phyloP scores from a whole-genome alignment of 1,140 invertebrate genomes.

The honey bee (Apis mellifera) region Amel_HAv3.1 CM009931.2:8382501-8383000 shows the following conservation, averaged over 20 bases:
- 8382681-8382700: constrained; percentile 20
- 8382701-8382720: constrained; percentile 9
- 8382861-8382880: constrained; percentile 39
- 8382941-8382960: background rate
- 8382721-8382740: constrained; percentile 48
- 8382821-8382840: constrained; percentile 9
- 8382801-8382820: background rate
- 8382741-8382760: constrained; percentile 34
- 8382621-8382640: background rate
- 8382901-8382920: constrained; percentile 3
- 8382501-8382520: too few relatives aligned
- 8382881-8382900: background rate
- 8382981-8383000: too few relatives aligned
- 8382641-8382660: too few relatives aligned
- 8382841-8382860: constrained; percentile 44
- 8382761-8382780: background rate
- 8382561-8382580: too few relatives aligned
- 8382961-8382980: too few relatives aligned
- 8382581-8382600: too few relatives aligned
- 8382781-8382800: constrained; percentile 49
- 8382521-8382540: too few relatives aligned
- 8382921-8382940: constrained; percentile 16
- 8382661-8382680: background rate
- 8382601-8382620: background rate
- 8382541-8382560: too few relatives aligned